Conservation (phyloP, 2,888 invertebrate genomes). For the Chaetogeoica ovagalla region DNA sequence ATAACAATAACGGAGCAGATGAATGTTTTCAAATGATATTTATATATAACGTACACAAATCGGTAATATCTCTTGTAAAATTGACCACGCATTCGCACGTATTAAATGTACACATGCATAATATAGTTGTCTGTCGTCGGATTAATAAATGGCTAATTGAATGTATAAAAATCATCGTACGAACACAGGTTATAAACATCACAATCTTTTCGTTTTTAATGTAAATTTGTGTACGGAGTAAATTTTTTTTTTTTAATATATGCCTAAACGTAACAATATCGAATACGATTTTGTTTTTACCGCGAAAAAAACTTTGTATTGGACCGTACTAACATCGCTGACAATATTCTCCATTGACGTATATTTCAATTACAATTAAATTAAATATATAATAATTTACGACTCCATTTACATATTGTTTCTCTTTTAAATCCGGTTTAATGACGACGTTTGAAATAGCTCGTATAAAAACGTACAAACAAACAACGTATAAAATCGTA, state of each 20-base stretch:
- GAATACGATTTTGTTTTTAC: no score
- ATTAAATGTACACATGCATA: no score
- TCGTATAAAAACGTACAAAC: conserved; percentile 7
- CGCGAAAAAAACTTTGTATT: no score
- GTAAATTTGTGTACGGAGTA: no score
- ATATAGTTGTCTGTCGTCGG: background rate
- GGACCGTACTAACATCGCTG: no score
- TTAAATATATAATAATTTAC: background rate
- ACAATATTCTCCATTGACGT: no score
- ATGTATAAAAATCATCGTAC: background rate
- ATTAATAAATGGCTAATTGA: conserved; percentile 4
- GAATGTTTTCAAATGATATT: conserved; percentile 2
- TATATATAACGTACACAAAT: conserved; percentile 5
- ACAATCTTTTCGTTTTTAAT: no score
- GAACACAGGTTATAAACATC: background rate
- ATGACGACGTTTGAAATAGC: conserved; percentile 14
- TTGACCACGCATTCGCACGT: background rate
- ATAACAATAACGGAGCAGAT: background rate
- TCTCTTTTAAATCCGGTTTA: conserved; percentile 44
- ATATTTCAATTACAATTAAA: no score
- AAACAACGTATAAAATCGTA: no score
- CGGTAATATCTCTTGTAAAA: conserved; percentile 26
- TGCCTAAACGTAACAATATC: background rate
- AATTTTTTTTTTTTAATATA: background rate
- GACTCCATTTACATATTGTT: background rate